Percentiles rank a stretch among this genome's conserved stretches.
phyloP scores from a whole-genome alignment of 2,113 vertebrate genomes.

The Melanerpes formicivorus region DNA sequence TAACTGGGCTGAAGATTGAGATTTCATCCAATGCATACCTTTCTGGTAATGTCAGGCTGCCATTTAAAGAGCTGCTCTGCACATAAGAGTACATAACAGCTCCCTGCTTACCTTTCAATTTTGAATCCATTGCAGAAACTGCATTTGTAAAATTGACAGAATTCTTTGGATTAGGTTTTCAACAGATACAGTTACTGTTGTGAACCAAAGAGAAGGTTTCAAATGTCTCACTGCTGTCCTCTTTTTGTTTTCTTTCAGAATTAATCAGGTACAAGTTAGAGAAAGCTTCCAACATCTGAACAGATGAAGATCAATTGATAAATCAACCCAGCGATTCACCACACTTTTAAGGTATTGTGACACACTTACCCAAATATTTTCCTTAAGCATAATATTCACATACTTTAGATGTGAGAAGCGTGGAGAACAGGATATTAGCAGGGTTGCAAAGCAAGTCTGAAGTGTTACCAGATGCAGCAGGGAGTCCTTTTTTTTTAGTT shows the following conservation, averaged over 20 bases:
- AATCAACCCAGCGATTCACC: constrained; percentile 64
- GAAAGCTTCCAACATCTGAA: constrained; percentile 62
- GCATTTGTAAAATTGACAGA: constrained; percentile 33
- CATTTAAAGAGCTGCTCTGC: constrained; percentile 59
- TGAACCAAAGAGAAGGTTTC: not conserved
- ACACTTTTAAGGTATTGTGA: constrained; percentile 72
- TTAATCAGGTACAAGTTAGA: constrained; percentile 70
- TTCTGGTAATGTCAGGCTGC: constrained; percentile 62
- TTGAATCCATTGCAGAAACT: constrained; percentile 39
- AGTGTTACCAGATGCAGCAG: constrained; percentile 47
- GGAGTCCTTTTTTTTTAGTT: not conserved
- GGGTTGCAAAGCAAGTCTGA: constrained; percentile 8
- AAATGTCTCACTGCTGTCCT: constrained; percentile 12
- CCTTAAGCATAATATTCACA: constrained; percentile 21
- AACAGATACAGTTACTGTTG: not conserved
- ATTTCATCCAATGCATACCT: constrained; percentile 63
- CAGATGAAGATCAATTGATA: constrained; percentile 79
- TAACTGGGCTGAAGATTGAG: constrained; percentile 53
- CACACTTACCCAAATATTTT: constrained; percentile 37
- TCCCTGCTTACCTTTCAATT: constrained; percentile 64
- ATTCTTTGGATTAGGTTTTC: not conserved
- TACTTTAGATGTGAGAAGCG: constrained; percentile 13
- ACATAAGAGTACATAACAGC: constrained; percentile 40
- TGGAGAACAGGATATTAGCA: constrained; percentile 51
- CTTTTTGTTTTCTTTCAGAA: constrained; percentile 58